phyloP scores from a whole-genome alignment of 1,140 invertebrate genomes.

The Calliphora vicina region DNA sequence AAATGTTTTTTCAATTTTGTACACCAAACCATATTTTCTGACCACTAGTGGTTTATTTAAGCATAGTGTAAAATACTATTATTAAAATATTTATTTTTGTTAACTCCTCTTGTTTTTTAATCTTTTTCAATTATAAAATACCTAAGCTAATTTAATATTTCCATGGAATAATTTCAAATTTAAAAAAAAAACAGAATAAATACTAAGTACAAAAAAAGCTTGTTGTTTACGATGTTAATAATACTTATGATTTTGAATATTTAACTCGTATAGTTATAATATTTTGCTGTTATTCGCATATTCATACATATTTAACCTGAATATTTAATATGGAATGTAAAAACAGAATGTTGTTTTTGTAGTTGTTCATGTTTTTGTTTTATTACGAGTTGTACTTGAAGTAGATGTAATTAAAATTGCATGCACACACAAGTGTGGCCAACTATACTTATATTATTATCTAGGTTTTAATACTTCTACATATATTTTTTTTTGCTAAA shows the following conservation, averaged over 20 bases:
- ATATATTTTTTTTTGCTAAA: neutral
- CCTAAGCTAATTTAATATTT: no score
- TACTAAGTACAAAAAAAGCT: neutral
- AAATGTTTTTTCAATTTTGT: no score
- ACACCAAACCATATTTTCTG: no score
- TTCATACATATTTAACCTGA: no score
- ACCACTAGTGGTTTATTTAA: no score
- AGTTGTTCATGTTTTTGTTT: neutral
- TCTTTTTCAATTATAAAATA: no score
- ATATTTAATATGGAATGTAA: neutral
- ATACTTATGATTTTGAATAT: neutral
- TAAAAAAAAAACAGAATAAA: neutral
- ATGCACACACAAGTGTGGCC: neutral
- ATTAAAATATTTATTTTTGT: no score
- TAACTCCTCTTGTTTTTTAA: no score
- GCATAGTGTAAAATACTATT: no score
- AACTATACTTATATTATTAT: neutral
- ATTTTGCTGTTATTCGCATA: neutral
- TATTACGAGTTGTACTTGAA: neutral
- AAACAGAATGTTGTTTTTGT: no score
- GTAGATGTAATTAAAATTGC: slow-evolving; percentile 1
- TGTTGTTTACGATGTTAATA: neutral
- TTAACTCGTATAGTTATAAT: neutral
- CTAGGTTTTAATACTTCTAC: neutral
- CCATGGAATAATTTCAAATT: neutral